A percentile compares a stretch with the other conserved stretches of the same genome.
Evolutionary conservation across 2,797 vertebrate species (phyloP).

Genomic region (Bradypus variegatus): DNA sequence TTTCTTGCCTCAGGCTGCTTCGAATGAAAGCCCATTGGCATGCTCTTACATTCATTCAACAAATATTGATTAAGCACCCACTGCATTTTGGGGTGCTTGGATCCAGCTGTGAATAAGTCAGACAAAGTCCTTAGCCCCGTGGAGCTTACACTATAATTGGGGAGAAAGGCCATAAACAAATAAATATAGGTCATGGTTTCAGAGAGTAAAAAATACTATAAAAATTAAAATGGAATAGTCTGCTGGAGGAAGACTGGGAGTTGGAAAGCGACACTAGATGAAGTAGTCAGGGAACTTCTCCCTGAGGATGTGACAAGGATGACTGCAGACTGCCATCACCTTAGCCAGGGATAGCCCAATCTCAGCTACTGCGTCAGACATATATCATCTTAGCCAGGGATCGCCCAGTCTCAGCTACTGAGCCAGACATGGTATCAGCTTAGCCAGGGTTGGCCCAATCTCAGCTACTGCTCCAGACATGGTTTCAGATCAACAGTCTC

Average conservation of each 20-base stretch:
- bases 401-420: too few species aligned
- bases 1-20: background rate
- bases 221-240: background rate
- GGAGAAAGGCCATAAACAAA: background rate
- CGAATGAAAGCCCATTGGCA: accelerated
- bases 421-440: too few species aligned
- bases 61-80: too few species aligned
- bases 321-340: background rate
- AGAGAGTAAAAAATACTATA: background rate
- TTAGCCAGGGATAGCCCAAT: too few species aligned
- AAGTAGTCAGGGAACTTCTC: background rate
- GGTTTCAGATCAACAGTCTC: background rate
- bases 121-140: background rate
- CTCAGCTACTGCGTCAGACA: too few species aligned
- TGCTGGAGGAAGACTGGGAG: background rate
- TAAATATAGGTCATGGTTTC: background rate
- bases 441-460: accelerated
- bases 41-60: background rate
- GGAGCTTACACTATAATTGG: accelerated
- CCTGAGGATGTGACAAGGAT: background rate
- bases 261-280: accelerated
- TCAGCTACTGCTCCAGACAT: accelerated
- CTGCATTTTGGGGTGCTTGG: accelerated
- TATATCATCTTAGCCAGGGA: too few species aligned
- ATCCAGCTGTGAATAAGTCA: too few species aligned